Percentiles rank a stretch among this genome's conserved stretches.
These are phyloP conservation scores for Enteromius anoplus DNA, from an alignment of 2,797 vertebrate genomes.

Conservation along the genomic window DNA sequence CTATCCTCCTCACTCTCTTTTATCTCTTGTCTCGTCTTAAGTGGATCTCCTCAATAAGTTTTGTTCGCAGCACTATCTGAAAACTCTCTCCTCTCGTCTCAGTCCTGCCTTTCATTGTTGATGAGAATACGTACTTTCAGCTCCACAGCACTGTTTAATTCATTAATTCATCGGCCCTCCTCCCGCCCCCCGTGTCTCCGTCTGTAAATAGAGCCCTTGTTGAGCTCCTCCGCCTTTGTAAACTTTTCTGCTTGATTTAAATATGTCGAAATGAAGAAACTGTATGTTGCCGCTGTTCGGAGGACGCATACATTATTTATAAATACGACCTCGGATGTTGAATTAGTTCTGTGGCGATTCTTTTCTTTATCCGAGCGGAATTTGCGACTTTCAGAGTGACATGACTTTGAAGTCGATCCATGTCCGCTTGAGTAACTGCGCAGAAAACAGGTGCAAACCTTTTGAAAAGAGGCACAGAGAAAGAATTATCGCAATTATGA, in stretches of 20 bases:
- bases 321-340: slow-evolving; percentile 28
- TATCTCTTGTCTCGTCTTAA: slow-evolving; percentile 44
- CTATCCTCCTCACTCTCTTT: not conserved
- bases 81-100: slow-evolving; percentile 55
- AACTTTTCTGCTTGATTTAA: slow-evolving; percentile 75
- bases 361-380: not conserved
- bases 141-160: slow-evolving; percentile 76
- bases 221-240: slow-evolving; percentile 78
- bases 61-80: slow-evolving; percentile 62
- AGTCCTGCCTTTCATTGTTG: slow-evolving; percentile 67
- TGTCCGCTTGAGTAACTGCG: slow-evolving; percentile 56
- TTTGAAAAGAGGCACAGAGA: slow-evolving; percentile 43
- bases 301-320: slow-evolving; percentile 17
- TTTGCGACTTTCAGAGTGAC: slow-evolving; percentile 17
- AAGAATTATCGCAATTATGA: not conserved
- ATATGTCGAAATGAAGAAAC: slow-evolving; percentile 73
- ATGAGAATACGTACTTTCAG: slow-evolving; percentile 65
- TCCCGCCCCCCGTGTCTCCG: slow-evolving; percentile 62
- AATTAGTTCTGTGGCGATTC: not conserved
- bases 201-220: slow-evolving; percentile 78
- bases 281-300: slow-evolving; percentile 32
- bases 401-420: slow-evolving; percentile 69
- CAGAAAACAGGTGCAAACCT: slow-evolving; percentile 50
- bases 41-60: slow-evolving; percentile 55
- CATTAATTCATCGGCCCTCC: slow-evolving; percentile 78